Base-by-base conservation (phyloP, 2,888 invertebrate species). In the Dasypolia templi region DNA sequence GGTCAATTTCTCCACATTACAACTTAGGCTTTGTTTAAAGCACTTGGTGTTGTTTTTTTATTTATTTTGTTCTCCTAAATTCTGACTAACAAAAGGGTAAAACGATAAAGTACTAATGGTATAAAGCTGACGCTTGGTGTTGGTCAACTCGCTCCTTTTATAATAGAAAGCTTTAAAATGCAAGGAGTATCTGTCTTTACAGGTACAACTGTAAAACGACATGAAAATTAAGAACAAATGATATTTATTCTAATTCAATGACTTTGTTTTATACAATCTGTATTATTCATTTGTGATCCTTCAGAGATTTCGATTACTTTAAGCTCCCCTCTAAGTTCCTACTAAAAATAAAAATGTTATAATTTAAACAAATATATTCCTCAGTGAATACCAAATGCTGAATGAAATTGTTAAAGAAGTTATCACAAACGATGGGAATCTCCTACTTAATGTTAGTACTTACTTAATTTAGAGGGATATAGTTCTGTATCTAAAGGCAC, bases 361-460 rank as follows among this genome's bases (percentile, higher is more conserved):
- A 82, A 79, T 86, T 82, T 73, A 68, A 74, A 74, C 70, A 68
- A 74, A 64, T 78, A 77, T 80, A 82, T 82, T 72, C 76, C 85
- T 85, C 83, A 85, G 77, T 79, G 77, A 86, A 86, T 86, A 72
- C 76, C 82, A 83, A 85, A 74, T 82, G 82, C 82, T 87, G 77
- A 77, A 87, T 86, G 79, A 83, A 75, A 80, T 76, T 79, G 77
- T 87, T 84, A 82, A 81, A 79, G 76, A 75, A 84, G 86, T 76
- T 81, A 82, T 83, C 80, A 84, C 82, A 66, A 82, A 82, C 83
- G 67, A 87, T 88, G 86, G 91, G 95, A 96, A 95, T 95, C 95
- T 96, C 95, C 90, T 94, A 94, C 95, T 95, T 95, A 95, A 93
- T 91, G 77, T 88, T 93, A 95, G 95, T 96, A 96, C 96, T 96